Evolutionary conservation across 2,113 vertebrate genomes (phyloP).

Genomic region (Prionailurus viverrinus): DNA sequence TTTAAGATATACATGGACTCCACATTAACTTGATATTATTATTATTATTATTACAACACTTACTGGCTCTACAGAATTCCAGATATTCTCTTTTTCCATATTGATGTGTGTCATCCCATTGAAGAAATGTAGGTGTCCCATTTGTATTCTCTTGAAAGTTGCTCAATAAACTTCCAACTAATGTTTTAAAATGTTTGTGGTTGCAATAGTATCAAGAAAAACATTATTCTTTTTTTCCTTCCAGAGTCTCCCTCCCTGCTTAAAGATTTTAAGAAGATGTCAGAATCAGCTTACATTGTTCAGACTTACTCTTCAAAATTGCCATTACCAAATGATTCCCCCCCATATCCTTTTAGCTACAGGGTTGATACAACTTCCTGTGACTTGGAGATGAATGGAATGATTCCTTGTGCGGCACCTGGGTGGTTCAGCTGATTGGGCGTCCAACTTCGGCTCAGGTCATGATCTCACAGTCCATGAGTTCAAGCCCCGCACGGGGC

Average conservation of each 20-base stretch:
- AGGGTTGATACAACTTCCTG: not conserved
- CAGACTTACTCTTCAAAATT: not conserved
- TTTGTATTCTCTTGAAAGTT: not conserved
- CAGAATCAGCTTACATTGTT: conserved; percentile 41
- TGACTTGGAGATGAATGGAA: conserved; percentile 34
- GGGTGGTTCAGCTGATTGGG: too few relatives aligned
- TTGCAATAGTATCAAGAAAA: conserved; percentile 12
- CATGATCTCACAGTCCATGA: rapidly evolving
- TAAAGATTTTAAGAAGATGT: conserved; percentile 57
- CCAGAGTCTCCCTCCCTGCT: conserved; percentile 69
- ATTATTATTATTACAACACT: not conserved
- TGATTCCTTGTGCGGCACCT: not conserved
- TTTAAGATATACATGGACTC: not conserved
- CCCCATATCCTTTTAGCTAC: conserved; percentile 17
- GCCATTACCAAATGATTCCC: conserved; percentile 73
- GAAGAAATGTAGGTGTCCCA: not conserved
- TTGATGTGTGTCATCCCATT: not conserved
- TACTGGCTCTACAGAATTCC: not conserved
- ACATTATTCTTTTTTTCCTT: conserved; percentile 51
- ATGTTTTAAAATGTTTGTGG: not conserved
- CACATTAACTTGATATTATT: not conserved
- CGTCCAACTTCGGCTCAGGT: too few relatives aligned
- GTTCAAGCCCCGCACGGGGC: too few relatives aligned
- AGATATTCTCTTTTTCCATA: not conserved
- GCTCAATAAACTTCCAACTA: not conserved